Conservation (phyloP, 2,113 vertebrate genomes). For the Ailurus styani region DNA sequence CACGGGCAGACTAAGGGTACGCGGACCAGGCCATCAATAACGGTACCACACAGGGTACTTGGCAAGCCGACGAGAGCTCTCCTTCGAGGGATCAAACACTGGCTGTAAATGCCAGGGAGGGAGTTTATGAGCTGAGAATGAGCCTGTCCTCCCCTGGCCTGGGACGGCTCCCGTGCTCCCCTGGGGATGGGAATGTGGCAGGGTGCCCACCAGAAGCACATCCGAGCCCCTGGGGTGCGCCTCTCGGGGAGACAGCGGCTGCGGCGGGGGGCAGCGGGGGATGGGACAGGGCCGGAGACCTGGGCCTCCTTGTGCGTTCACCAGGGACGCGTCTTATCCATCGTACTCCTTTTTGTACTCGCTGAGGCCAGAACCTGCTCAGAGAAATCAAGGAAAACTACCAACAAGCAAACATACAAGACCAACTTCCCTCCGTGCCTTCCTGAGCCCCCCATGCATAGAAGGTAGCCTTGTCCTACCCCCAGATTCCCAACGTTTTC, state of each 20-base stretch:
- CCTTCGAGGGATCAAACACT: neutral
- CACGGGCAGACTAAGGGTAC: neutral
- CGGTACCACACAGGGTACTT: neutral
- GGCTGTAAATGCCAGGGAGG: neutral
- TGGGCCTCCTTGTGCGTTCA: neutral
- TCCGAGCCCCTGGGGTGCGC: neutral
- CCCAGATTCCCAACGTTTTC: neutral
- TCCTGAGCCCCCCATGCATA: neutral
- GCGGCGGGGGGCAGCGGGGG: neutral
- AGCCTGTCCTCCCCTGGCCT: neutral
- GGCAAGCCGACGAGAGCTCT: neutral
- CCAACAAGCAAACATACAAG: neutral
- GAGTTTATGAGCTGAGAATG: neutral
- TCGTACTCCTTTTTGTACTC: fast-evolving
- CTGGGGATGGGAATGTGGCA: neutral
- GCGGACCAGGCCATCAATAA: neutral
- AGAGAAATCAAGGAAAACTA: neutral
- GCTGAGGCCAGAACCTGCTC: neutral
- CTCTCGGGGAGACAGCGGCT: neutral
- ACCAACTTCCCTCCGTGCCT: neutral
- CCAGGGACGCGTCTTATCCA: neutral
- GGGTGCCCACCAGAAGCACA: neutral
- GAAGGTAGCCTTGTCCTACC: neutral
- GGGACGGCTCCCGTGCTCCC: fast-evolving
- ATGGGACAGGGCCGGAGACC: neutral